A percentile compares a stretch with the other conserved stretches of the same genome.
These are phyloP conservation scores for Sander lucioperca DNA, from an alignment of 2,113 vertebrate species.

Conservation along the genomic window DNA sequence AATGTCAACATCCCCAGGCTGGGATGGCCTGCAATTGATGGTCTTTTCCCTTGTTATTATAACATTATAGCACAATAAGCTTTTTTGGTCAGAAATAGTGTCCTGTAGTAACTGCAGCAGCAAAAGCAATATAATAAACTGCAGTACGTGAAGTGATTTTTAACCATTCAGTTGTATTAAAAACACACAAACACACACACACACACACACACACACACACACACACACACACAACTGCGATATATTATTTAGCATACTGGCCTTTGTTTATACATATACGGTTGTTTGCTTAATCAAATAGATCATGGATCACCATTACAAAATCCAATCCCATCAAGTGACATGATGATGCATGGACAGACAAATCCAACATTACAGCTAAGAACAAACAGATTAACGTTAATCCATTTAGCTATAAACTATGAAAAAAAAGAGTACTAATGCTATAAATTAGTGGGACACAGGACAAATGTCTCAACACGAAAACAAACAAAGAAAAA, in stretches of 20 bases:
- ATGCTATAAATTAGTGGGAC: background rate
- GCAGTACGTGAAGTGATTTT: background rate
- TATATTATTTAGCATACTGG: background rate
- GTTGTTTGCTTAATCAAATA: background rate
- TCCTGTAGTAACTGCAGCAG: background rate
- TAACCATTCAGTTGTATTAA: background rate
- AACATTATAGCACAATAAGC: background rate
- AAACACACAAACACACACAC: background rate
- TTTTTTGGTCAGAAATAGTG: background rate
- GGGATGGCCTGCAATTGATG: conserved; percentile 8
- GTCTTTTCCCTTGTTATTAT: background rate
- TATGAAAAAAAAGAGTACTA: background rate
- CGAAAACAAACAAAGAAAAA: conserved; percentile 34
- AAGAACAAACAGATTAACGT: background rate
- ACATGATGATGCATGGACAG: conserved; percentile 5
- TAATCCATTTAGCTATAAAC: background rate
- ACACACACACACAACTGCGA: background rate
- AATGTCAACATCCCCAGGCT: conserved; percentile 67
- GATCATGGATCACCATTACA: background rate
- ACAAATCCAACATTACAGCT: background rate
- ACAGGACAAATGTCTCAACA: conserved; percentile 26
- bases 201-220: background rate
- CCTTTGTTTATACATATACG: background rate
- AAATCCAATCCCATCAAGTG: conserved; percentile 2
- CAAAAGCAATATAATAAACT: background rate